Conservation (phyloP, 2,113 vertebrate species). For the Dolichallabes microphthalmus region DNA sequence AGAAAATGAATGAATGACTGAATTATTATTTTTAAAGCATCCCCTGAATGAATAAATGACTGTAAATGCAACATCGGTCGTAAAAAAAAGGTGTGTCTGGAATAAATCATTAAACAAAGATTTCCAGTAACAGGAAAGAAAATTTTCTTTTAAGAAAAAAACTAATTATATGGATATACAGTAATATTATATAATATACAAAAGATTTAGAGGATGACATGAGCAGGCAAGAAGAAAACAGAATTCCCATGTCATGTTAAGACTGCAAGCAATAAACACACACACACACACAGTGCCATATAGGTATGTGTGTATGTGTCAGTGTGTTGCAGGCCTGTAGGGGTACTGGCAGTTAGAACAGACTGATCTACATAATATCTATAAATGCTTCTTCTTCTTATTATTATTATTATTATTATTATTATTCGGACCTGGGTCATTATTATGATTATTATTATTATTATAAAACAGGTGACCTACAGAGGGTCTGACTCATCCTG, state of each 20-base stretch:
- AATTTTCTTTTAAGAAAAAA: too few species aligned
- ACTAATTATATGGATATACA: neutral
- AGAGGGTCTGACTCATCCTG: conserved; percentile 19
- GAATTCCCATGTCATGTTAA: neutral
- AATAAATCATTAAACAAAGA: neutral
- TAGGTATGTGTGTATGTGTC: conserved; percentile 11
- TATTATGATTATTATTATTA: too few species aligned
- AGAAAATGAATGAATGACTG: too few species aligned
- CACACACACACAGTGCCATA: neutral
- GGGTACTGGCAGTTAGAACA: neutral
- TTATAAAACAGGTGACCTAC: conserved; percentile 16
- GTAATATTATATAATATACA: neutral
- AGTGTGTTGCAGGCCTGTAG: neutral
- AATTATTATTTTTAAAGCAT: neutral
- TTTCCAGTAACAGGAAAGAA: neutral
- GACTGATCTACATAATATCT: neutral
- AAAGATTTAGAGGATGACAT: neutral
- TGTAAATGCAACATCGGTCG: neutral
- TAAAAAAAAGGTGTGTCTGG: neutral
- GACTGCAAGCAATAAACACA: conserved; percentile 1
- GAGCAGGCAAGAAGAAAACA: neutral
- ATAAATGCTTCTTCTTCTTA: neutral
- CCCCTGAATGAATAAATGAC: too few species aligned
- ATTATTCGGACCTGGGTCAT: too few species aligned
- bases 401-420: too few species aligned